Evolutionary conservation across 2,888 invertebrate species (phyloP).

Genomic region (Thera obeliscata): DNA sequence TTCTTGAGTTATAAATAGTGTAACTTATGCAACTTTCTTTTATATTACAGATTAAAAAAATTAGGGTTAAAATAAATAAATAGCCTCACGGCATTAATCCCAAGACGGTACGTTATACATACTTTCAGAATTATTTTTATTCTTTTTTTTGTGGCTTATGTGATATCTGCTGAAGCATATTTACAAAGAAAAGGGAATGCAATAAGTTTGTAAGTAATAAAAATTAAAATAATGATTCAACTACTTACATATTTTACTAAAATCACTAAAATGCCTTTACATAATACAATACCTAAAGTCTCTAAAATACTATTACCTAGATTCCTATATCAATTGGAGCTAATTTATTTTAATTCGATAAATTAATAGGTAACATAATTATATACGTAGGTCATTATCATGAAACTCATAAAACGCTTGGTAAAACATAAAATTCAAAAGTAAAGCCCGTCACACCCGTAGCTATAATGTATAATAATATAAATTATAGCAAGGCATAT

Average conservation of each 20-base stretch:
- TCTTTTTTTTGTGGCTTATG: too few relatives aligned
- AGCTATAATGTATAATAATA: too few relatives aligned
- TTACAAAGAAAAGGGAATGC: slow-evolving; percentile 17
- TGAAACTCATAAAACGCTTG: neutral
- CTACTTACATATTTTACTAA: slow-evolving; percentile 6
- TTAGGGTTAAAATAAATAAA: too few relatives aligned
- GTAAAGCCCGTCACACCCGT: neutral
- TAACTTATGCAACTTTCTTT: too few relatives aligned
- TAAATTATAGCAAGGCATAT: too few relatives aligned
- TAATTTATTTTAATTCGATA: slow-evolving; percentile 13
- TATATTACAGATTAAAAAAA: too few relatives aligned
- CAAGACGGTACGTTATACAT: too few relatives aligned
- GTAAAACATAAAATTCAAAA: slow-evolving; percentile 2
- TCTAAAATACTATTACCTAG: slow-evolving; percentile 19
- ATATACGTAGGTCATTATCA: neutral
- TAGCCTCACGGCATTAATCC: too few relatives aligned
- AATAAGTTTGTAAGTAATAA: slow-evolving; percentile 12
- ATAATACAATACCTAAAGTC: neutral
- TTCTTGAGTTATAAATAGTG: too few relatives aligned
- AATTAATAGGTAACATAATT: neutral
- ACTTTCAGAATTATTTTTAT: too few relatives aligned
- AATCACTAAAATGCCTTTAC: slow-evolving; percentile 14
- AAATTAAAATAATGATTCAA: slow-evolving; percentile 17
- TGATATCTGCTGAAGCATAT: neutral
- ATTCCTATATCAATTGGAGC: slow-evolving; percentile 25